phyloP scores from a whole-genome alignment of 2,113 vertebrate species.

The Anser cygnoides region DNA sequence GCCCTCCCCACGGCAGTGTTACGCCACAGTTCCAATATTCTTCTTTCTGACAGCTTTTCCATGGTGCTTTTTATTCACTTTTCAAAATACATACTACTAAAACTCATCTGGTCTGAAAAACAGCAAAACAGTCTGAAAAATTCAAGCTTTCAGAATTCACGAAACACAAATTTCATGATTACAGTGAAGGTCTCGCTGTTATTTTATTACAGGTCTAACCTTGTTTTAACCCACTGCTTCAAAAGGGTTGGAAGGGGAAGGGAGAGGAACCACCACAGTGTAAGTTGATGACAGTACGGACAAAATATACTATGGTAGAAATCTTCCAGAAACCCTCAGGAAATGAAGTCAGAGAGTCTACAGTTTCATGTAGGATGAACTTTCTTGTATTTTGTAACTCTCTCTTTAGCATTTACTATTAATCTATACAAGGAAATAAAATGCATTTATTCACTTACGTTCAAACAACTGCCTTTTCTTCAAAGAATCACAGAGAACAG shows the following conservation, averaged over 20 bases:
- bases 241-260: neutral
- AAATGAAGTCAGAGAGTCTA: neutral
- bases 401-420: neutral
- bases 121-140: neutral
- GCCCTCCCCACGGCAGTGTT: fast-evolving
- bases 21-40: fast-evolving
- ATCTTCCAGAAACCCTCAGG: neutral
- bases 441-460: neutral
- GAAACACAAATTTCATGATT: too few species aligned
- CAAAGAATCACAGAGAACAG: neutral
- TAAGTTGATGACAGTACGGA: fast-evolving
- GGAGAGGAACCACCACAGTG: neutral
- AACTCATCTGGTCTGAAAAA: neutral
- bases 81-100: fast-evolving
- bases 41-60: neutral
- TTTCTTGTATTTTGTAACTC: neutral
- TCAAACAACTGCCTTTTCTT: neutral
- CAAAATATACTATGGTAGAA: neutral
- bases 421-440: neutral
- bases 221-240: neutral
- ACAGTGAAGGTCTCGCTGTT: fast-evolving
- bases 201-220: neutral
- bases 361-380: neutral
- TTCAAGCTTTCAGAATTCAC: neutral
- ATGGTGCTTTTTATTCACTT: fast-evolving